Evolutionary conservation across 2,113 vertebrate species (phyloP), one percentile per base, ranked within the genome.

Genomic region (Gavia stellata): DNA sequence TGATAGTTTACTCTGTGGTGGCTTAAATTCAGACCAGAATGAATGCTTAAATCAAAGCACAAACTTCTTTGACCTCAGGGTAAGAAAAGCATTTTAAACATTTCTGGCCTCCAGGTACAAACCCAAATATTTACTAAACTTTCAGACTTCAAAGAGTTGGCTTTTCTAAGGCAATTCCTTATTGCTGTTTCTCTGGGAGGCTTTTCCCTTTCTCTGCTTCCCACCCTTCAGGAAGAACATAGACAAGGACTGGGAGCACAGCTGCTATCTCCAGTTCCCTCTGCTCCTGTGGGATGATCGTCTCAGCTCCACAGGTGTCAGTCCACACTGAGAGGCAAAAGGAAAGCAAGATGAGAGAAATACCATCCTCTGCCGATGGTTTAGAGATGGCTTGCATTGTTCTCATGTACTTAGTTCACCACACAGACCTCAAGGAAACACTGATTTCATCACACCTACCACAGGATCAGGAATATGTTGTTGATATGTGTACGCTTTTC

Each of bases 41-140:
- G 61, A 94, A 87, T 87, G 58, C 47, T 91, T 81, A 91, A 94
- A 94, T 92, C 92, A 96, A 89, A 96, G 77, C 77, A 81, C 84
- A 80, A 87, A 85, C 44, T 68, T 70, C 40, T 56, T 80, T 72
- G 36, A 68, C 70, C 84, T 87, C 40, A 28, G 58, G 92, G 66
- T 89, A 91, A 73, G 50, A 82, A 96, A 93, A 91, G 19, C 6
- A 91, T 75, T 94, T 94, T 71, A 97, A 96, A 94, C 44, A 66
- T 66, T 9, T 3, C 18, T n/a, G 31, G 25, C 49, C 75, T 67
- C 29, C 42, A 92, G 86, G 82, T 94, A 84, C 62, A 68, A 95
- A 84, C 11, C 11, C 53, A 87, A 94, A 77, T 92, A 94, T 82
- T 96, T 96, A 77, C 61, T 70, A 81, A 94, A 96, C 24, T 88